A percentile compares a stretch with the other conserved stretches of the same genome.
Evolutionary conservation across 2,888 invertebrate species (phyloP).

Genomic region (Hyppa rectilinea): DNA sequence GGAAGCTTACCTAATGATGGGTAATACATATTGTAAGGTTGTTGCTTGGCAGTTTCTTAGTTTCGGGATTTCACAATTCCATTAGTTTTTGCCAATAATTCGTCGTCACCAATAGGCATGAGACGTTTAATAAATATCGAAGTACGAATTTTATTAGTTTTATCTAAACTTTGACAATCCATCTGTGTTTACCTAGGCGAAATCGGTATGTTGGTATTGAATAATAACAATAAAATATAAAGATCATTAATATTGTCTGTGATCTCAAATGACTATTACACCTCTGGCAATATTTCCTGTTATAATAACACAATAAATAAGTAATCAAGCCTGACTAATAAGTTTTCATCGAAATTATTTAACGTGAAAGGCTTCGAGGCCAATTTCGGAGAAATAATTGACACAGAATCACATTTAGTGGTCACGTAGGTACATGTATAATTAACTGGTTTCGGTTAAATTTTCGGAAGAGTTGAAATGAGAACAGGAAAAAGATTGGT

Average conservation of each 20-base stretch:
- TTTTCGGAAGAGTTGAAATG: not conserved
- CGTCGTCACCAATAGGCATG: not conserved
- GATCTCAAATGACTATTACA: slow-evolving; percentile 26
- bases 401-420: slow-evolving; percentile 23
- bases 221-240: no score
- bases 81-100: not conserved
- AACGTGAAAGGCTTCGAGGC: slow-evolving; percentile 46
- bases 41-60: not conserved
- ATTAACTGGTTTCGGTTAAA: not conserved
- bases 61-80: not conserved
- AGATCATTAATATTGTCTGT: slow-evolving; percentile 18
- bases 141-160: not conserved
- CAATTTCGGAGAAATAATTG: slow-evolving; percentile 51
- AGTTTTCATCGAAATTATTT: slow-evolving; percentile 50
- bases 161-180: not conserved
- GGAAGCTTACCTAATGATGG: slow-evolving; percentile 13
- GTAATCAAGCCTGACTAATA: slow-evolving; percentile 40
- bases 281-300: slow-evolving; percentile 47
- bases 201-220: not conserved
- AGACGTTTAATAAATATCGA: not conserved
- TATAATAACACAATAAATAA: slow-evolving; percentile 17
- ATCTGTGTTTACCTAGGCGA: no score
- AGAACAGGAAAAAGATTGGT: not conserved
- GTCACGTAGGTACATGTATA: not conserved
- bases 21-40: no score